phyloP scores from a whole-genome alignment of 2,888 invertebrate species.

The Seladonia tumulorum region DNA sequence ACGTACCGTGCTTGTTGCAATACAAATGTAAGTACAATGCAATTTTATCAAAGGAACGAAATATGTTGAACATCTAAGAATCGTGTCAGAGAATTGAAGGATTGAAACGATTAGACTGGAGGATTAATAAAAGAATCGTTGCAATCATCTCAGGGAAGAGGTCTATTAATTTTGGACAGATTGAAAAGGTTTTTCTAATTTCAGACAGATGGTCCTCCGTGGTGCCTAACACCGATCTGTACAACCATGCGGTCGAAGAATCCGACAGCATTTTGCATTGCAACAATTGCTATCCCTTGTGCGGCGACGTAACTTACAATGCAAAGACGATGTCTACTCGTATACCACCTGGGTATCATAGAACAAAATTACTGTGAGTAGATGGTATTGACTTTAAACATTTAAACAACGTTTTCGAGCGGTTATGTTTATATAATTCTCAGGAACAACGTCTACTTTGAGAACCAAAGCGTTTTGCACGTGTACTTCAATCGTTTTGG shows the following conservation, averaged over 20 bases:
- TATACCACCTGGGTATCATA: constrained; percentile 51
- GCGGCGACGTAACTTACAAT: constrained; percentile 73
- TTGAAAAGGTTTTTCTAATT: not conserved
- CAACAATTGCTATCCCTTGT: constrained; percentile 75
- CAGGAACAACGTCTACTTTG: constrained; percentile 42
- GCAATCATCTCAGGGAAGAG: too few relatives aligned
- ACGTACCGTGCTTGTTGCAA: constrained; percentile 67
- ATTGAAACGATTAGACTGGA: too few relatives aligned
- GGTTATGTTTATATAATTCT: not conserved
- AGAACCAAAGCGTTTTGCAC: constrained; percentile 77
- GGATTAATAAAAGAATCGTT: not conserved
- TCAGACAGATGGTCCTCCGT: constrained; percentile 85
- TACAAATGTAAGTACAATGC: constrained; percentile 69
- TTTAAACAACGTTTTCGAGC: too few relatives aligned
- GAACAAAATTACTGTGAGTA: constrained; percentile 67
- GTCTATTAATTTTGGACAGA: not conserved
- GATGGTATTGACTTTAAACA: too few relatives aligned
- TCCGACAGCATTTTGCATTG: constrained; percentile 64
- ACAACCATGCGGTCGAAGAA: not conserved
- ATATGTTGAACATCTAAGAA: not conserved
- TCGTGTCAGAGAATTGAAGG: too few relatives aligned
- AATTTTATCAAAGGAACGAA: not conserved
- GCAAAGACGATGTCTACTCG: constrained; percentile 62
- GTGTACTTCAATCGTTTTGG: constrained; percentile 78
- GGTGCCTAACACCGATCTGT: constrained; percentile 76